Base-by-base conservation (phyloP, 2,113 vertebrate genomes). In the Entomyzon cyanotis region DNA sequence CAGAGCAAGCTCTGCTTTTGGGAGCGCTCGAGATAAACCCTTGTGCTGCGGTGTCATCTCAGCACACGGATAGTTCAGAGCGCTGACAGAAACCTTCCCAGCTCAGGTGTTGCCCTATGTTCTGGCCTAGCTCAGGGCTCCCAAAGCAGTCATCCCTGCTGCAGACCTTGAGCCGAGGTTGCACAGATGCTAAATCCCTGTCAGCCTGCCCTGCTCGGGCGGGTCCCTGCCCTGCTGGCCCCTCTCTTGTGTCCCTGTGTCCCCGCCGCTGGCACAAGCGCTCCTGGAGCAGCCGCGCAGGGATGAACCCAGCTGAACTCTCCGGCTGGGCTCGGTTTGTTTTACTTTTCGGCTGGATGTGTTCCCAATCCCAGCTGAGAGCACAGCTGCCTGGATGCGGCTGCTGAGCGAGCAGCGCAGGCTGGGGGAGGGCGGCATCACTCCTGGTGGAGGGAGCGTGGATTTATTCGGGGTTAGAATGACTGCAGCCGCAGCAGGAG, bases 191-290 rank as follows among this genome's bases (percentile, higher is more conserved):
- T 4, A 1, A 19, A 44, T 21, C 31, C 15, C 65, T n/a, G 0
- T 0, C 9, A 31, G 27, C 20, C 15, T 0, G 1, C 35, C 27
- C 12, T 12, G 55, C 30, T n/a, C 2, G 35, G 59, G 19, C 0
- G 2, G 33, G 5, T 33, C 33, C 6, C 22, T 30, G 5, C 52
- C 28, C n/a, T 44, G 2, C 39, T 0, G 0, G 15, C 27, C 30
- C 12, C 31, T 42, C 11, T 0, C 17, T 20, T 2, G 11, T 24
- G 17, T 10, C 20, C 2, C 2, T 6, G 27, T 21, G 58, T 79
- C 52, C 79, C 42, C 5, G 2, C 27, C 6, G 1, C 21, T 3
- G 60, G 49, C 59, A 13, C 44, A 7, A 49, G 64, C 1, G 1
- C 25, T 37, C 23, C 42, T 3, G 39, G 41, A 4, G 21, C 50